Evolutionary conservation across 2,888 invertebrate genomes (phyloP), one percentile per base, ranked within the genome.

Genomic region (Spisula subtruncata): DNA sequence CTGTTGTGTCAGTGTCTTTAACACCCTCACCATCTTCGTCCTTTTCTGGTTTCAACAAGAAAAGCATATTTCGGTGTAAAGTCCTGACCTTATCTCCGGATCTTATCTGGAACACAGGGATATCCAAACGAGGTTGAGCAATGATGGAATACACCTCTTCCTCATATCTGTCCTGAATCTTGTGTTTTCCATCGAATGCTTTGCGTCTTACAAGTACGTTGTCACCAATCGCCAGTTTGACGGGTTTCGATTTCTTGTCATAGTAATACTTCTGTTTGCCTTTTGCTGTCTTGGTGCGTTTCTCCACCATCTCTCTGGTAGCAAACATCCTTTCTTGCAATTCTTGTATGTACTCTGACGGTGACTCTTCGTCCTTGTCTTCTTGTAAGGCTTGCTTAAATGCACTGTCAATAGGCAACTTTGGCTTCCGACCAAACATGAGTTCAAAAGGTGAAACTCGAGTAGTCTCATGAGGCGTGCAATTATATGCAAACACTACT

Each of bases 81-180:
- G n/a, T n/a, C 25, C 51, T 81, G 8, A n/a, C 48, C 12, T 14
- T 25, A 35, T n/a, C 51, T 51, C 29, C 81, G 51, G 48, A 48
- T 51, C 41, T 83, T 14, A 82, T 35, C 29, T 25, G n/a, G 25
- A 46, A 87, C 20, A 87, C 87, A n/a, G 56, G 56, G 20, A 56
- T 56, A 56, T 56, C 56, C 5, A n/a, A n/a, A n/a, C 20, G 18
- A 5, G 56, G 56, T n/a, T 56, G 56, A 6, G 18, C 56, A 14
- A 20, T 20, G n/a, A 56, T 56, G n/a, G 56, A n/a, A 75, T 75
- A 87, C 10, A 83, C 14, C 18, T 82, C 35, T 12, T 87, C 56
- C 32, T 87, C 71, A 82, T 75, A 89, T 46, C 46, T 85, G 54
- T 88, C 88, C 16, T 41, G 41, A n/a, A 89, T 29, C 41, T 89